These are phyloP conservation scores for Caenorhabditis zanzibari DNA, from an alignment of 2,888 invertebrate genomes.

Conservation along the genomic window DNA sequence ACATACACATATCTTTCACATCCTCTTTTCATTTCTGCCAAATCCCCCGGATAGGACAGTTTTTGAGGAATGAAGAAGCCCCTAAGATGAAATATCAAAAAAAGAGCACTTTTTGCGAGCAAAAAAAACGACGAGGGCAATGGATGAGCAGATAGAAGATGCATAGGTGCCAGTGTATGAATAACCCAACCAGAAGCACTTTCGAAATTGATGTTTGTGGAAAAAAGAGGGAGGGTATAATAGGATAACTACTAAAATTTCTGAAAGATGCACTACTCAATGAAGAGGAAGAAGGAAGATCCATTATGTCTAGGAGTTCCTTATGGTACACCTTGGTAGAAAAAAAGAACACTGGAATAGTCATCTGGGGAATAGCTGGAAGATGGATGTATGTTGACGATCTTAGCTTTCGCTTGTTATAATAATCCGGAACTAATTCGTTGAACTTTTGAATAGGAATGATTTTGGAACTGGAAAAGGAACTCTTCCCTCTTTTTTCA, in stretches of 20 bases:
- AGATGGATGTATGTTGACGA: background rate
- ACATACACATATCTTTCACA: conserved; percentile 24
- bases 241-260: conserved; percentile 39
- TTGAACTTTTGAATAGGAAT: conserved; percentile 13
- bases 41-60: conserved; percentile 6
- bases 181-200: conserved; percentile 35
- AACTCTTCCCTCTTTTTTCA: conserved; percentile 26
- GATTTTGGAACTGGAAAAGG: background rate
- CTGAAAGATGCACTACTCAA: background rate
- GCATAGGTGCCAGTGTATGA: conserved; percentile 38
- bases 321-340: background rate
- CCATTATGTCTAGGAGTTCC: background rate
- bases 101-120: conserved; percentile 1
- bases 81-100: background rate
- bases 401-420: no score
- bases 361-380: background rate
- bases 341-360: background rate
- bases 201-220: conserved; percentile 27
- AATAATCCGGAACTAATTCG: conserved; percentile 6
- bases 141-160: conserved; percentile 35
- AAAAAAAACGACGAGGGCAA: conserved; percentile 22
- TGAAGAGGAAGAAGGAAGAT: background rate
- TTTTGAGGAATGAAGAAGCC: background rate
- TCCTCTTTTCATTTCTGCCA: conserved; percentile 2
- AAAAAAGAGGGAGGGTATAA: conserved; percentile 8